Evolutionary conservation across 2,797 vertebrate genomes (phyloP), one percentile per base, ranked within the genome.

Genomic region (Tympanoctomys barrerae): DNA sequence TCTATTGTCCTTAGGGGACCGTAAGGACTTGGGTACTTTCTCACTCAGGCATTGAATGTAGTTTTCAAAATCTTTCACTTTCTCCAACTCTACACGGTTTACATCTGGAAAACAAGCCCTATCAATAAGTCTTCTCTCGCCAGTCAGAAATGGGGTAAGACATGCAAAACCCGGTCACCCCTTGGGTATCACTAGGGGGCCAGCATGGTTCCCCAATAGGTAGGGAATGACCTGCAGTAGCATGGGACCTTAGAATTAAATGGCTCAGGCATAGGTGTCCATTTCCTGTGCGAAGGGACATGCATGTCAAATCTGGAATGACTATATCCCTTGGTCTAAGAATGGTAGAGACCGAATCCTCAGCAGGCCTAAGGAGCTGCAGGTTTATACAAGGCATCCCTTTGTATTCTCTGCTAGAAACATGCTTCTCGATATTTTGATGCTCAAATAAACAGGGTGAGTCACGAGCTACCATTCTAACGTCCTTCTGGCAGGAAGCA

Each of bases 241-340:
- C 14, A 8, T 7, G 9, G 46, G 64, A 62, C 42, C 18, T 12
- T 1, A 2, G 1, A 64, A 42, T 0, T 6, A 7, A 59, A 62
- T 5, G 22, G 13, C 19, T 42, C 78, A 64, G 49, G 80, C 0
- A 36, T 46, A 11, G 11, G 0, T 64, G 19, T 7, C 16, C 9
- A 2, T 8, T 12, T 62, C 57, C 33, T 33, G 2, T 7, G 52
- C 36, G 46, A 33, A 4, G n/a, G 19, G 28, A 21, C 7, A 33
- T 42, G 11, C 2, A 9, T 46, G 22, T 57, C 31, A 18, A 59
- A 73, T 33, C 54, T 61, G 36, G 4, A 75, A 33, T 42, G 22
- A 87, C 61, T 46, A 24, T 21, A 31, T 12, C 52, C 36, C 54
- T 61, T 46, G 54, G 54, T 39, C 11, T 59, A 7, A 39, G n/a